Base-by-base conservation (phyloP, 2,797 vertebrate genomes). In the Poeciliopsis turneri region DNA sequence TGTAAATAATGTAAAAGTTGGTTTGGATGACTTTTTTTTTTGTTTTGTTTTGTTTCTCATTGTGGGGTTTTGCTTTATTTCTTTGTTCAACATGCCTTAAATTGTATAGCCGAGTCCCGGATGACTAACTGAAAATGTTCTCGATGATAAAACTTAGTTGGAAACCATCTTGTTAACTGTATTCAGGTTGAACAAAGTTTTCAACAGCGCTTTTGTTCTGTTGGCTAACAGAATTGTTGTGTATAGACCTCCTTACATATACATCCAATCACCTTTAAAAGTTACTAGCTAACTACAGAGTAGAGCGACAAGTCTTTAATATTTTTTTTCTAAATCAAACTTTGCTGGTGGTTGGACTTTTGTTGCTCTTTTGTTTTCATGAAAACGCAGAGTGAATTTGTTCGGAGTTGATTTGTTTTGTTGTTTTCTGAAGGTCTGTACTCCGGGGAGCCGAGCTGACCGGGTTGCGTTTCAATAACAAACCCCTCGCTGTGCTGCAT, bases 81-180 rank as follows among this genome's bases (percentile, higher is more conserved):
- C 85, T 90, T 78, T 87, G 88, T 92, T 94, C 83, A 85, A 95
- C 93, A 95, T 95, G 96, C 96, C 95, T 96, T 96, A 95, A 95
- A 91, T 89, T 94, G 94, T 95, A 94, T 91, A 95, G 91, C 92
- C 89, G 77, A 83, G 91, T 92, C 89, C 79, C 72, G 70, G 89
- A 89, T 15, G 78, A 85, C 88, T 78, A 92, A 88, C 82, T 83
- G 83, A 90, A 90, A 82, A 90, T 83, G 76, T 90, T 91, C 80
- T 91, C 46, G 84, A 77, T 75, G 79, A 75, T 11, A n/a, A 78
- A 78, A 84, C 87, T 87, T 80, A 83, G 84, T 91, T 90, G 82
- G 88, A 87, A 85, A 85, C 85, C 84, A 88, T 84, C 86, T 82
- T 1, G 84, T 87, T 81, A 75, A 72, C 78, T 89, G 43, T 83